These are phyloP conservation scores for Netelia virgata DNA, from an alignment of 2,888 invertebrate genomes.

Conservation along the genomic window DNA sequence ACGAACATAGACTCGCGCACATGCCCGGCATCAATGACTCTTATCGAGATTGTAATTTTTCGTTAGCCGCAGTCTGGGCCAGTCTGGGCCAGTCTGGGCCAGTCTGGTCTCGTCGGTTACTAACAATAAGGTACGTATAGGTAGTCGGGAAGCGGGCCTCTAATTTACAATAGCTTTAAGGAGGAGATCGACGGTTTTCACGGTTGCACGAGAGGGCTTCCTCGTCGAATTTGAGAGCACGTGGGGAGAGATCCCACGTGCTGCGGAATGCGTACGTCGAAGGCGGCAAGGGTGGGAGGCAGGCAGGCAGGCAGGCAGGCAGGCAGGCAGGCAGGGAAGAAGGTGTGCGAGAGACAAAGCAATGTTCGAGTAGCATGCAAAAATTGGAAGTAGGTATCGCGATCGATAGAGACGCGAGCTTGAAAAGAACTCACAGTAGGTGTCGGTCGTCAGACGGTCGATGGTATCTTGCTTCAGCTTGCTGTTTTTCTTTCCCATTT, in stretches of 20 bases:
- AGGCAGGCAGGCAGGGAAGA: not conserved
- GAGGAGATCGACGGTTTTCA: too few species aligned
- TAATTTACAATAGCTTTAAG: too few species aligned
- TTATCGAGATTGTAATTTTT: constrained; percentile 68
- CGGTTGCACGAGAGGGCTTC: not conserved
- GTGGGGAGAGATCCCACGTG: constrained; percentile 47
- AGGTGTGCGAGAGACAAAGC: not conserved
- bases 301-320: too few species aligned
- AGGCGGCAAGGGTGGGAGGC: not conserved
- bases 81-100: too few species aligned
- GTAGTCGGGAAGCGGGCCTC: too few species aligned
- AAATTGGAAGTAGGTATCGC: too few species aligned
- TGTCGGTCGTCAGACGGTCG: constrained; percentile 95
- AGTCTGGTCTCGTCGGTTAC: too few species aligned
- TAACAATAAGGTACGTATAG: too few species aligned
- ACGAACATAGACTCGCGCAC: constrained; percentile 17
- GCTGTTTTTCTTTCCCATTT: constrained; percentile 98
- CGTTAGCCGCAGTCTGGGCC: constrained; percentile 47
- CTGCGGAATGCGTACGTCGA: constrained; percentile 1
- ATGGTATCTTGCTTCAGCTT: constrained; percentile 98
- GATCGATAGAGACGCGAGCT: not conserved
- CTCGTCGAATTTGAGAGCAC: constrained; percentile 34
- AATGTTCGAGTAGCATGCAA: too few species aligned
- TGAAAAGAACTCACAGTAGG: constrained; percentile 93
- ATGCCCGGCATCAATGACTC: constrained; percentile 46